Evolutionary conservation across 2,113 vertebrate genomes (phyloP).

Genomic region (Amphilophus citrinellus): DNA sequence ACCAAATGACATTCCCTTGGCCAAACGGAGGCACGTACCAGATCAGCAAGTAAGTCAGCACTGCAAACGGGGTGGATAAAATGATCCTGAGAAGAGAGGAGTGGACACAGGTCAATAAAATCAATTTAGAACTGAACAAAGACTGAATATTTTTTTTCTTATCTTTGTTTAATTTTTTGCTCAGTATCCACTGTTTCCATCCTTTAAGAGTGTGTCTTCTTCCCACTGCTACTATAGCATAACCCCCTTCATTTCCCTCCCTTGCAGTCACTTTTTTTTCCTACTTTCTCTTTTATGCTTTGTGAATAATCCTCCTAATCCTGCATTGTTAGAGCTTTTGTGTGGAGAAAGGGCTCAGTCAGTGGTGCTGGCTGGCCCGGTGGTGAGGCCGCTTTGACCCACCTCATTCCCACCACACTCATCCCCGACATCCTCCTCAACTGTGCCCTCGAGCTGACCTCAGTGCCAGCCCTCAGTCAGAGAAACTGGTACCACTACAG

Average conservation of each 20-base stretch:
- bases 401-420: constrained; percentile 10
- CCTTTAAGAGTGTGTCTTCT: background rate
- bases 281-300: constrained; percentile 11
- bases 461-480: background rate
- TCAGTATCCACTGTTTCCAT: background rate
- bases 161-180: background rate
- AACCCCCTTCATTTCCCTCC: background rate
- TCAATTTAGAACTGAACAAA: too few species aligned
- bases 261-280: constrained; percentile 25
- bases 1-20: constrained; percentile 88
- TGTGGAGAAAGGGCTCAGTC: constrained; percentile 40
- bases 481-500: background rate
- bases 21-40: constrained; percentile 93
- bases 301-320: constrained; percentile 67
- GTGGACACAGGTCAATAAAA: background rate
- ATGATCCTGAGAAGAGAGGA: constrained; percentile 85
- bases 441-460: constrained; percentile 21
- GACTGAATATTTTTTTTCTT: background rate
- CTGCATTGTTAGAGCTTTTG: constrained; percentile 27
- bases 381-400: constrained; percentile 14
- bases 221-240: constrained; percentile 26
- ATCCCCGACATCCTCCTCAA: background rate
- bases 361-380: background rate
- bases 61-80: constrained; percentile 90
- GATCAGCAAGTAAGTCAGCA: constrained; percentile 90